A percentile compares a stretch with the other conserved stretches of the same genome.
phyloP scores from a whole-genome alignment of 2,113 vertebrate genomes.

The Arenaria interpres region DNA sequence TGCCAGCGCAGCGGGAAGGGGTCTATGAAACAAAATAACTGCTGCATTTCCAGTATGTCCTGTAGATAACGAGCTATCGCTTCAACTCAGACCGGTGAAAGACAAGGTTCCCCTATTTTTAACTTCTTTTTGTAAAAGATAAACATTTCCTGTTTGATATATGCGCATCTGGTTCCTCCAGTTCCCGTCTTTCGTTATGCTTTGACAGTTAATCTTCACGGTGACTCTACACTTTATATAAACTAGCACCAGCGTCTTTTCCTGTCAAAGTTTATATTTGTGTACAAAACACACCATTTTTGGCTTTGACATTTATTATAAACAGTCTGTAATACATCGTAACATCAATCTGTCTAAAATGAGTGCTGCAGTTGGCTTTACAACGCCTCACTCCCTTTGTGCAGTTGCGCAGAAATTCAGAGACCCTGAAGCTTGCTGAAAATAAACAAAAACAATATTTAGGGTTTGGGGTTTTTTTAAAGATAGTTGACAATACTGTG shows the following conservation, averaged over 20 bases:
- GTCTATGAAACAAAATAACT: not conserved
- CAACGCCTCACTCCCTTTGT: not conserved
- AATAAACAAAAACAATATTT: not conserved
- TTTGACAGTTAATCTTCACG: not conserved
- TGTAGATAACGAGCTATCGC: not conserved
- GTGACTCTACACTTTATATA: not conserved
- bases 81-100: not conserved
- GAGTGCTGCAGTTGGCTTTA: not conserved
- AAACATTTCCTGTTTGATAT: not conserved
- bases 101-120: not conserved
- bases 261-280: not conserved
- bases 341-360: not conserved
- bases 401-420: slow-evolving; percentile 46
- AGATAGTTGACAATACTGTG: not conserved
- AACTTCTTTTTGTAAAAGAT: not conserved
- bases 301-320: not conserved
- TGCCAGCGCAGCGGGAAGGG: fast-evolving
- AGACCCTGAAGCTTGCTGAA: slow-evolving; percentile 82
- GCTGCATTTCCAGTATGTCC: too few relatives aligned
- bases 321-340: not conserved
- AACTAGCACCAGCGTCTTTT: not conserved
- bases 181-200: not conserved
- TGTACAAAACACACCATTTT: not conserved
- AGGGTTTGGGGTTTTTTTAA: not conserved
- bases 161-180: not conserved